These are phyloP conservation scores for Phaonia tiefii DNA, from an alignment of 2,888 invertebrate genomes.

Conservation along the genomic window DNA sequence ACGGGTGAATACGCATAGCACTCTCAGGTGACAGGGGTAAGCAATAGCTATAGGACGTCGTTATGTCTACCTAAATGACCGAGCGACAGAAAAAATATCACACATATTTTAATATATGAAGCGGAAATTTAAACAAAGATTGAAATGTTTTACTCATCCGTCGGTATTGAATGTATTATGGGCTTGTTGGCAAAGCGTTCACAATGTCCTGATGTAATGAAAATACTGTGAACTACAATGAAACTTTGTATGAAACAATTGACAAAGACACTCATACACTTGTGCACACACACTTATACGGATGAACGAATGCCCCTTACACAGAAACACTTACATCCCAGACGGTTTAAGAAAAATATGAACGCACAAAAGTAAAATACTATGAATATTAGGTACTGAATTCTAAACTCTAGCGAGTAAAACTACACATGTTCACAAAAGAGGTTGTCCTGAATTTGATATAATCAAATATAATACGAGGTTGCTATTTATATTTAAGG, in stretches of 20 bases:
- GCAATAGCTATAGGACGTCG: neutral
- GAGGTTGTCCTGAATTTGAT: too few species aligned
- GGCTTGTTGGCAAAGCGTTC: conserved; percentile 52
- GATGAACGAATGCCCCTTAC: conserved; percentile 12
- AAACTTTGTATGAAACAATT: neutral
- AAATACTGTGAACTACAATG: conserved; percentile 34
- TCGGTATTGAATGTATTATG: conserved; percentile 6
- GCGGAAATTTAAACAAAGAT: conserved; percentile 68
- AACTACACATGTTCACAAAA: too few species aligned
- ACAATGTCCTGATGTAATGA: conserved; percentile 68
- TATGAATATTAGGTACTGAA: too few species aligned
- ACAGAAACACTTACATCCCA: conserved; percentile 33
- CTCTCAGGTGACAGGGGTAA: neutral
- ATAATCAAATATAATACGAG: too few species aligned
- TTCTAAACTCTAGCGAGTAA: too few species aligned
- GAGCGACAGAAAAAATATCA: neutral
- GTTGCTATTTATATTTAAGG: too few species aligned
- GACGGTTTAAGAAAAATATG: too few species aligned
- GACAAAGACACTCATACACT: neutral
- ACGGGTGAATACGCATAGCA: neutral
- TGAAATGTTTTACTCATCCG: conserved; percentile 56
- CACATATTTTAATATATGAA: conserved; percentile 30
- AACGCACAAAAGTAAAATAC: too few species aligned
- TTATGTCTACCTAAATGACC: neutral
- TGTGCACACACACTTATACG: conserved; percentile 12